Evolutionary conservation across 2,797 vertebrate genomes (phyloP), one percentile per base, ranked within the genome.

Genomic region (Sylvia borin): DNA sequence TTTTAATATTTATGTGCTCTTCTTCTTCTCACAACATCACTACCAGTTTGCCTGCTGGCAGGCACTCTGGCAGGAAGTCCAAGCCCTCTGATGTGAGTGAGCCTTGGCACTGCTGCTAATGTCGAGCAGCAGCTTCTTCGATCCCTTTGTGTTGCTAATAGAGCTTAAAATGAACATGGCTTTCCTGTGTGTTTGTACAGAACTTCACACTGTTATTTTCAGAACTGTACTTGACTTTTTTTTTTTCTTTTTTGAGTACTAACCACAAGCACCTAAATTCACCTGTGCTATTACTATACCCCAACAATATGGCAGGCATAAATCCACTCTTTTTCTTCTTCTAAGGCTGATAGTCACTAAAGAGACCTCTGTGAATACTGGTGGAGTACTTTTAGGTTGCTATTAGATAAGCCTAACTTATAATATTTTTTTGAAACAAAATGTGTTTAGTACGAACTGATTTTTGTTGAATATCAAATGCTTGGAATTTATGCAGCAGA

Each of bases 381-480:
- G 14, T 21, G 34, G 65, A 85, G 38, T 62, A 61, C 29, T 76
- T 95, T 60, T 11, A 55, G 9, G 80, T 67, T 74, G 65, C 57
- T 75, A 6, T 55, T 85, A 75, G 65, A 62, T 83, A 84, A 80
- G 43, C 40, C 16, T 68, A 77, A 61, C 9, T 79, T 89, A 48
- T 2, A 94, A 74, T 55, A 32, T 21, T n/a, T 87, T 60, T 91
- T 71, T 53, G 42, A 93, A 95, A 85, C 24, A 82, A 85, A 42
- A 32, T 78, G 62, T 88, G 34, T 94, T 75, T 86, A 43, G 36
- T 60, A 64, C 61, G 64, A 90, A 76, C 34, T 65, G 57, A 45
- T 70, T 87, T 94, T 55, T 91, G 82, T 92, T 94, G 64, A 47
- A 8, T 75, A 83, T 83, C 87, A 94, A 89, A 85, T 50, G 32